Evolutionary conservation across 2,113 vertebrate genomes (phyloP).

Genomic region (Rhinogobius similis): DNA sequence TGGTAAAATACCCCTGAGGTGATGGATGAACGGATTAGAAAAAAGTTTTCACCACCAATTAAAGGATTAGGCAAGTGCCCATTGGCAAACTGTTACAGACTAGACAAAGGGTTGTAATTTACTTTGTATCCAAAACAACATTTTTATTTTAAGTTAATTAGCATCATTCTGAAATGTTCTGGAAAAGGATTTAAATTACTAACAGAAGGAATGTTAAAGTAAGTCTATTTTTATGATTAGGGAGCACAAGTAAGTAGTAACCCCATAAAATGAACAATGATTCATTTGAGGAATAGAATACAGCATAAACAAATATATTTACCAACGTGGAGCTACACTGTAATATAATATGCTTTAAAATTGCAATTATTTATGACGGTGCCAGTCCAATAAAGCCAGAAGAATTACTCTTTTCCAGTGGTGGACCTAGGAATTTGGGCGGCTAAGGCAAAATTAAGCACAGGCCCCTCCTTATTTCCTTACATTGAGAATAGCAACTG

Average conservation of each 20-base stretch:
- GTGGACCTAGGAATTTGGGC: too few species aligned
- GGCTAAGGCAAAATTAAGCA: too few species aligned
- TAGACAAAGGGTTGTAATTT: too few species aligned
- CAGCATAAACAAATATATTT: neutral
- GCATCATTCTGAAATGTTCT: neutral
- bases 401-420: too few species aligned
- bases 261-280: too few species aligned
- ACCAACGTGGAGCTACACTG: neutral
- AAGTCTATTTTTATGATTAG: neutral
- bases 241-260: too few species aligned
- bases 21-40: slow-evolving; percentile 22
- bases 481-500: too few species aligned
- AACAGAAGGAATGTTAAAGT: neutral
- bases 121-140: neutral
- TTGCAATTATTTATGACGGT: too few species aligned
- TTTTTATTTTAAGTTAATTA: neutral
- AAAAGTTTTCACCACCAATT: slow-evolving; percentile 28
- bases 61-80: slow-evolving; percentile 1
- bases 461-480: too few species aligned
- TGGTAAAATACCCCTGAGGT: slow-evolving; percentile 18
- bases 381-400: too few species aligned
- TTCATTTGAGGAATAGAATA: too few species aligned
- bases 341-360: neutral
- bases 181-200: neutral
- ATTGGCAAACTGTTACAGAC: neutral